phyloP scores from a whole-genome alignment of 2,113 vertebrate genomes.

The Chionomys nivalis region DNA sequence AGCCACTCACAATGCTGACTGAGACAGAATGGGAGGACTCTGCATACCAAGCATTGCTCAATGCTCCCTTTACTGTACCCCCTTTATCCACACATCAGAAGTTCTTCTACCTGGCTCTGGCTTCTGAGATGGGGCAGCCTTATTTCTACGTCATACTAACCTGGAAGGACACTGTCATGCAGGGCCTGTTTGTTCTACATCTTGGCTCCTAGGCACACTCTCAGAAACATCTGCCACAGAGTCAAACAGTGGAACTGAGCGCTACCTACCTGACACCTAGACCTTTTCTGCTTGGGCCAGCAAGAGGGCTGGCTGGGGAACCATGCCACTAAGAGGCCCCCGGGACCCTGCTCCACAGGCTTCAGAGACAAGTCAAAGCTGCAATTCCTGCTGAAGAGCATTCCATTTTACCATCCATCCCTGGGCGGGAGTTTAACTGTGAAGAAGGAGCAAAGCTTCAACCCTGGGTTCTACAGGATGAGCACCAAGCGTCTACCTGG shows the following conservation, averaged over 20 bases:
- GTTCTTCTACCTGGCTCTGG: neutral
- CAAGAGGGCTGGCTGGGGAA: accelerated
- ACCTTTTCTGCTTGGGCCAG: neutral
- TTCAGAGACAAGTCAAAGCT: accelerated
- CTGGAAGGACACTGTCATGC: accelerated
- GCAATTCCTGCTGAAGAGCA: neutral
- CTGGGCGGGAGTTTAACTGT: neutral
- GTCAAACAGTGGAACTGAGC: accelerated
- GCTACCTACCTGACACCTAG: neutral
- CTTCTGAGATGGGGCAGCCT: accelerated
- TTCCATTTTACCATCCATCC: neutral
- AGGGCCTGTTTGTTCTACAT: neutral
- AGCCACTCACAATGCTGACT: neutral
- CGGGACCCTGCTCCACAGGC: too few relatives aligned
- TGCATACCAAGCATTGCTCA: neutral
- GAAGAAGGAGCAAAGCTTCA: neutral
- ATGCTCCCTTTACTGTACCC: accelerated
- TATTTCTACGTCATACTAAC: accelerated
- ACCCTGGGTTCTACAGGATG: too few relatives aligned
- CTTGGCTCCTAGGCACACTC: neutral
- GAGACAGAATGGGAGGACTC: neutral
- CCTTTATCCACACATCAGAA: accelerated
- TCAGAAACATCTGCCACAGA: accelerated
- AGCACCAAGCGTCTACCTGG: neutral
- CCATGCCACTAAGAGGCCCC: accelerated